A percentile compares a stretch with the other conserved stretches of the same genome.
phyloP scores from a whole-genome alignment of 2,797 vertebrate genomes.

The Esox lucius region DNA sequence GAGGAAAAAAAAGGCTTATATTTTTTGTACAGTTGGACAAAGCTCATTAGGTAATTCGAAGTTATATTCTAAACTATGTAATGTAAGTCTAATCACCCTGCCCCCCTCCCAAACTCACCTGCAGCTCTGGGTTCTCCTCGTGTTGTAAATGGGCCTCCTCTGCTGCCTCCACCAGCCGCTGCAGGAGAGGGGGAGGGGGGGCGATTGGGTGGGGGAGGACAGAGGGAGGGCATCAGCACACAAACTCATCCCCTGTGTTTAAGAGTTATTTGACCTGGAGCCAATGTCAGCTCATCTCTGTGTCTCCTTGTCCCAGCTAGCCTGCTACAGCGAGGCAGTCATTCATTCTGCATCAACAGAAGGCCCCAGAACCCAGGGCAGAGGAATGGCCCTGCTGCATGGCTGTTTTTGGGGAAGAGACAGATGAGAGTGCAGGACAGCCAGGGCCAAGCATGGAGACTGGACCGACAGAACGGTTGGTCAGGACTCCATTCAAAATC shows the following conservation, averaged over 20 bases:
- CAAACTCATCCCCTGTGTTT: neutral
- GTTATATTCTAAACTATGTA: too few relatives aligned
- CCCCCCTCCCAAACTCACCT: constrained; percentile 74
- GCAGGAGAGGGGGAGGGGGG: constrained; percentile 18
- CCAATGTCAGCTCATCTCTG: neutral
- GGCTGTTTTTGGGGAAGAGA: neutral
- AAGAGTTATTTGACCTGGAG: constrained; percentile 5
- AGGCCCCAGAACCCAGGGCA: neutral
- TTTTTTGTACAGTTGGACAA: too few relatives aligned
- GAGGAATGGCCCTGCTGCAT: neutral
- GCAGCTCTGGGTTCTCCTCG: constrained; percentile 92
- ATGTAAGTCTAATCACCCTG: neutral
- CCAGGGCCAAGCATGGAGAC: neutral
- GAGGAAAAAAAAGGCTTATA: too few relatives aligned
- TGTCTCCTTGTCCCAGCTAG: neutral
- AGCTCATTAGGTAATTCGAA: too few relatives aligned
- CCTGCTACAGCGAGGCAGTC: neutral
- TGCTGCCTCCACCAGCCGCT: constrained; percentile 96
- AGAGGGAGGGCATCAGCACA: neutral
- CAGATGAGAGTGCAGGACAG: neutral
- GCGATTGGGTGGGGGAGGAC: neutral
- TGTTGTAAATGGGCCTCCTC: constrained; percentile 96
- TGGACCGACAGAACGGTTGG: neutral
- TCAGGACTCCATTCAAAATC: neutral
- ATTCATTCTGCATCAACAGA: neutral